phyloP scores from a whole-genome alignment of 2,888 invertebrate genomes.

The Aleiodes alternator region DNA sequence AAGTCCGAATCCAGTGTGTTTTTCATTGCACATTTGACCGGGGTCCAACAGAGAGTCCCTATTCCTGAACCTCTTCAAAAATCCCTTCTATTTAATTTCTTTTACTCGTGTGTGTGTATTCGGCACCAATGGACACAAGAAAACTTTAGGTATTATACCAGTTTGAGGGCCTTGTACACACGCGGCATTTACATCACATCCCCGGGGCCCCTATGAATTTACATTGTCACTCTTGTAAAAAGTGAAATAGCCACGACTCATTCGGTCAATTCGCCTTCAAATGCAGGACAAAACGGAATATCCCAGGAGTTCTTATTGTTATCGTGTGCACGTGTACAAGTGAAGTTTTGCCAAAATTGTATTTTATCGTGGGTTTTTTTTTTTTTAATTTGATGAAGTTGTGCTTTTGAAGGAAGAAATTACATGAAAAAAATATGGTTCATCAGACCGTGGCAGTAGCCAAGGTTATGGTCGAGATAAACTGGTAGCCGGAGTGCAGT shows the following conservation, averaged over 20 bases:
- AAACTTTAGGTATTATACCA: slow-evolving; percentile 10
- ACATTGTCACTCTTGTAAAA: slow-evolving; percentile 70
- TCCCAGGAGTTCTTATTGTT: neutral
- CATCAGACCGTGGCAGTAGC: slow-evolving; percentile 51
- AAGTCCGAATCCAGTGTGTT: slow-evolving; percentile 45
- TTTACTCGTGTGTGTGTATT: neutral
- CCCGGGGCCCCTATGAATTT: slow-evolving; percentile 58
- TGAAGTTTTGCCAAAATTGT: neutral
- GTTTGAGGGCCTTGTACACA: neutral
- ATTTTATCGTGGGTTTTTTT: no score
- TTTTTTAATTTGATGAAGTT: neutral
- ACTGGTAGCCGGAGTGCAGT: slow-evolving; percentile 59
- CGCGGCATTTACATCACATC: slow-evolving; percentile 61
- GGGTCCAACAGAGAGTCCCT: neutral
- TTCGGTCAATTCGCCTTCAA: neutral
- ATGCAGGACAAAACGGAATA: slow-evolving; percentile 3
- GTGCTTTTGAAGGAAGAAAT: neutral
- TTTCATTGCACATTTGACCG: slow-evolving; percentile 47
- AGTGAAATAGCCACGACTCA: slow-evolving; percentile 54
- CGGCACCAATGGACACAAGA: neutral
- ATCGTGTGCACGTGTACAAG: neutral
- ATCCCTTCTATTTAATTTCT: slow-evolving; percentile 6
- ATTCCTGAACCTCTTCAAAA: neutral
- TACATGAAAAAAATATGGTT: neutral
- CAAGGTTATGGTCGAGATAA: slow-evolving; percentile 73